These are phyloP conservation scores for Papilio protenor DNA, from an alignment of 2,888 invertebrate species.

Conservation along the genomic window DNA sequence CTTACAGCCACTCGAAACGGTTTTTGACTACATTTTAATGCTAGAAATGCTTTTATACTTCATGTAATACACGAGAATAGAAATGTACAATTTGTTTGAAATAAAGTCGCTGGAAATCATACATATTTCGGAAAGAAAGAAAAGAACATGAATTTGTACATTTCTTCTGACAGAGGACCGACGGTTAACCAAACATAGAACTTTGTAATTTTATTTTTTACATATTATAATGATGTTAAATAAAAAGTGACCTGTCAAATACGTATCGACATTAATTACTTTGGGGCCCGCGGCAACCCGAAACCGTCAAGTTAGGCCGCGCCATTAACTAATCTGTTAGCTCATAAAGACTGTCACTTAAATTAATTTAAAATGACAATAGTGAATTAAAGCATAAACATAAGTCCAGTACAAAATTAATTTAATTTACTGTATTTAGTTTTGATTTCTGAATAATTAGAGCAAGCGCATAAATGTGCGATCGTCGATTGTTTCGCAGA, in stretches of 20 bases:
- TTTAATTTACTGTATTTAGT: too few relatives aligned
- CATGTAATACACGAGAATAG: too few relatives aligned
- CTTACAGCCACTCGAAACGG: too few relatives aligned
- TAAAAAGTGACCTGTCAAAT: not conserved
- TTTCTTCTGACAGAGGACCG: not conserved
- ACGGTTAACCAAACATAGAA: not conserved
- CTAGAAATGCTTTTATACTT: too few relatives aligned
- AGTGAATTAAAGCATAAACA: not conserved
- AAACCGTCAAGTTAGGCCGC: constrained; percentile 51
- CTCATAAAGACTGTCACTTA: constrained; percentile 3
- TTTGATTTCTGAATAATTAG: too few relatives aligned
- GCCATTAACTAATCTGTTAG: constrained; percentile 67
- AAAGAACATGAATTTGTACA: not conserved
- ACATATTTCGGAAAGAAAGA: too few relatives aligned
- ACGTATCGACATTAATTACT: constrained; percentile 19
- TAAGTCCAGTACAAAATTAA: not conserved
- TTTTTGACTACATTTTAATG: too few relatives aligned
- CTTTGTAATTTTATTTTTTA: not conserved
- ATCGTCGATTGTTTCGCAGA: too few relatives aligned
- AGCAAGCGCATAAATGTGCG: too few relatives aligned
- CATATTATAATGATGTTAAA: constrained; percentile 1
- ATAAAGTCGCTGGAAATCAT: too few relatives aligned
- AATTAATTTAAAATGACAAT: not conserved
- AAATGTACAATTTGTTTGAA: too few relatives aligned
- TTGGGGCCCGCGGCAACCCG: constrained; percentile 15